phyloP scores from a whole-genome alignment of 2,113 vertebrate species.

The Dermatemys mawii region DNA sequence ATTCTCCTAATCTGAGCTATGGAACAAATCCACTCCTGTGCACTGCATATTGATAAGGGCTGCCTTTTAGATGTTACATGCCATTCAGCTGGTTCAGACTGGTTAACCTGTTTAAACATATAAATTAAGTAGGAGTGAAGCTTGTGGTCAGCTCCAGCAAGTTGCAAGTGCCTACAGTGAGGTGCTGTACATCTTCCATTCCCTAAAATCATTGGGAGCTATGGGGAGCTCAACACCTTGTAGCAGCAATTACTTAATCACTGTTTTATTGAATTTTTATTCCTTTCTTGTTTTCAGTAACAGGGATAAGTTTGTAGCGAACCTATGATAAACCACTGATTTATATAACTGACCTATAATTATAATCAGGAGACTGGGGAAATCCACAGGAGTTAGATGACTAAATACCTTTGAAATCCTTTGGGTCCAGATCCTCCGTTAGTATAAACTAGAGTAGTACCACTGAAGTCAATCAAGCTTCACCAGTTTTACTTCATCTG shows the following conservation, averaged over 20 bases:
- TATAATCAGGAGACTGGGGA: not conserved
- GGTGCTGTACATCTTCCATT: not conserved
- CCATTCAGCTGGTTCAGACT: not conserved
- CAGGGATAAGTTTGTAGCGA: not conserved
- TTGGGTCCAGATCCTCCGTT: not conserved
- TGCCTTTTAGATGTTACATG: not conserved
- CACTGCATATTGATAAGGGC: not conserved
- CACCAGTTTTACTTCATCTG: not conserved
- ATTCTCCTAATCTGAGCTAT: not conserved
- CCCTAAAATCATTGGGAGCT: not conserved
- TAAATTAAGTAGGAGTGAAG: not conserved
- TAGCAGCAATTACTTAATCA: not conserved
- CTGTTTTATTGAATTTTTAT: not conserved
- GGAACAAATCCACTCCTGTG: conserved; percentile 1
- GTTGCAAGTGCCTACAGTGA: not conserved
- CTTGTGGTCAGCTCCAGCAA: not conserved
- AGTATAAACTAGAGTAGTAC: not conserved
- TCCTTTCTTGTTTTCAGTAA: not conserved
- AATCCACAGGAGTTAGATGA: not conserved
- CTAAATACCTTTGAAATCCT: not conserved
- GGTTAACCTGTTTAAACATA: not conserved
- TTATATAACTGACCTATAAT: not conserved
- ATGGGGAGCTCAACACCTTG: not conserved
- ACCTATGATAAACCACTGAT: too few relatives aligned
- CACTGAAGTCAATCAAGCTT: not conserved